These are phyloP conservation scores for Megaleporinus macrocephalus DNA, from an alignment of 2,113 vertebrate species.

Conservation along the genomic window DNA sequence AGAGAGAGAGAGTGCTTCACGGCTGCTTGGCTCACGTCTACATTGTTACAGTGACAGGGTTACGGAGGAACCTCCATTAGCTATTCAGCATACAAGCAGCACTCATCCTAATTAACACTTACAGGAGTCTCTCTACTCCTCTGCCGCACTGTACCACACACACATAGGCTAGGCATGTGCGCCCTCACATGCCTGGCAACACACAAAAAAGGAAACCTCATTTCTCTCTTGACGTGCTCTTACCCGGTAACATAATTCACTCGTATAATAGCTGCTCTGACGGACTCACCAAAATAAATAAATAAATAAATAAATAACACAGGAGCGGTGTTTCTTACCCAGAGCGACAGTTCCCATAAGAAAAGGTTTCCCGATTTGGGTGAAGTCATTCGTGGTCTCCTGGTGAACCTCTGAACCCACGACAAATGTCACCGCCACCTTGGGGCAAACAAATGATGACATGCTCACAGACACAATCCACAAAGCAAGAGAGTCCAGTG, in stretches of 20 bases:
- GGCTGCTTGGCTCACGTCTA: constrained; percentile 35
- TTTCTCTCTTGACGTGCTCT: background rate
- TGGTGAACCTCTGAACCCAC: constrained; percentile 78
- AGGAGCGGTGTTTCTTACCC: constrained; percentile 62
- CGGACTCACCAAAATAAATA: background rate
- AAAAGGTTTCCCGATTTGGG: constrained; percentile 75
- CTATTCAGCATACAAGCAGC: constrained; percentile 33
- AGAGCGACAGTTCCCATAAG: constrained; percentile 77
- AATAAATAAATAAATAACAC: background rate
- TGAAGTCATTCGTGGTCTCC: constrained; percentile 75
- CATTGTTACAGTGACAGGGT: constrained; percentile 39
- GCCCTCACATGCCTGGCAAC: background rate
- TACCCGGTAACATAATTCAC: background rate
- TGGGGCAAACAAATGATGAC: constrained; percentile 58
- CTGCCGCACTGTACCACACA: constrained; percentile 8
- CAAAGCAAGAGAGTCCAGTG: constrained; percentile 39
- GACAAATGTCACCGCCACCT: constrained; percentile 78
- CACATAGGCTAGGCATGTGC: background rate
- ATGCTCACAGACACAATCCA: constrained; percentile 37
- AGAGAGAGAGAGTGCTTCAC: constrained; percentile 28
- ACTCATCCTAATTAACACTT: constrained; percentile 50
- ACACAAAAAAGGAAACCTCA: background rate
- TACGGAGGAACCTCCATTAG: constrained; percentile 29
- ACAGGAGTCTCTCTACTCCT: constrained; percentile 7
- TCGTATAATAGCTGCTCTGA: background rate